These are phyloP conservation scores for Grantiella picta DNA, from an alignment of 2,113 vertebrate species.

Conservation along the genomic window DNA sequence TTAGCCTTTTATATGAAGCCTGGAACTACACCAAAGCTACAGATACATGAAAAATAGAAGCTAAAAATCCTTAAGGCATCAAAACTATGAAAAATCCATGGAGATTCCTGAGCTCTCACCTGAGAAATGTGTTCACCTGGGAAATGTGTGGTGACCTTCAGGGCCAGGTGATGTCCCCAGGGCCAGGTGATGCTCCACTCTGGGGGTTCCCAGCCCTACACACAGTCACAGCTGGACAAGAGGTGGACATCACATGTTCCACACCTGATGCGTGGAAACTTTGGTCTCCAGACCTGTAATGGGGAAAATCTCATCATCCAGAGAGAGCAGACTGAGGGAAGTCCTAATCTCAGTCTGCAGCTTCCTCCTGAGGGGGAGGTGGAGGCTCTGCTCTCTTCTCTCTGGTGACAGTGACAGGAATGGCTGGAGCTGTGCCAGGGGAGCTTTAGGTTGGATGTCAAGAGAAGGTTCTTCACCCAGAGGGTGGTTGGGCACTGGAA, in stretches of 20 bases:
- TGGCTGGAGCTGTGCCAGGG: not conserved
- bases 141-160: not conserved
- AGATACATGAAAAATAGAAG: too few relatives aligned
- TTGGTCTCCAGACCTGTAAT: not conserved
- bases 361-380: not conserved
- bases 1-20: too few relatives aligned
- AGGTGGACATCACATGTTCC: accelerated
- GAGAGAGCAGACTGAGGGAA: not conserved
- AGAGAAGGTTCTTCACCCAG: not conserved
- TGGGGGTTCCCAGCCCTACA: accelerated
- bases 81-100: not conserved
- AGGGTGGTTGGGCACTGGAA: not conserved
- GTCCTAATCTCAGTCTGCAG: not conserved
- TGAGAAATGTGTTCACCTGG: not conserved
- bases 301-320: not conserved
- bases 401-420: not conserved
- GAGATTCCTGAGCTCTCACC: not conserved
- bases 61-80: too few relatives aligned
- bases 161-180: not conserved
- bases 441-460: not conserved
- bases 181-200: not conserved
- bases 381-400: not conserved
- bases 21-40: too few relatives aligned
- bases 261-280: accelerated
- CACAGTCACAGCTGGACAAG: too few relatives aligned